phyloP scores from a whole-genome alignment of 2,797 vertebrate genomes.

The Sebastes oblongus region DNA sequence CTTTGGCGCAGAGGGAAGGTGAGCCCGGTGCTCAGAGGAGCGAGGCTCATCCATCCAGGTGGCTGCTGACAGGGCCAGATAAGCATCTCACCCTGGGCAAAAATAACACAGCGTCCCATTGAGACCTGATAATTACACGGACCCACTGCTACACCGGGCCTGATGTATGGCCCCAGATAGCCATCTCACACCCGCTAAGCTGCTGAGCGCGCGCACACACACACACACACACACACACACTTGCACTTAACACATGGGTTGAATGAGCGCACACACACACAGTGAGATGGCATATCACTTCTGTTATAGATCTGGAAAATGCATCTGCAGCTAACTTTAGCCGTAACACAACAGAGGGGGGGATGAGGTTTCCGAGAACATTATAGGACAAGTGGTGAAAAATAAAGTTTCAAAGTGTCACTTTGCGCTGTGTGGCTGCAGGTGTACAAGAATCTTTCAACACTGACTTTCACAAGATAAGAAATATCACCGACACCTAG shows the following conservation, averaged over 20 bases:
- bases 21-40: conserved; percentile 59
- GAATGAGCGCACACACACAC: conserved; percentile 36
- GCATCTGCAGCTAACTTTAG: conserved; percentile 37
- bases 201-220: conserved; percentile 35
- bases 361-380: conserved; percentile 10
- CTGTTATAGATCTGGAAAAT: conserved; percentile 45
- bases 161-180: conserved; percentile 84
- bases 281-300: conserved; percentile 32
- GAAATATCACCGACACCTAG: conserved; percentile 57
- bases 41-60: conserved; percentile 80
- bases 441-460: conserved; percentile 59
- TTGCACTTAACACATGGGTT: conserved; percentile 64
- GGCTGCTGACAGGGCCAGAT: conserved; percentile 81
- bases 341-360: not conserved
- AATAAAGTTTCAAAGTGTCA: conserved; percentile 25
- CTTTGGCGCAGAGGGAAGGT: conserved; percentile 72
- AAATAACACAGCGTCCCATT: conserved; percentile 84
- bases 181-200: conserved; percentile 77
- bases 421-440: not conserved
- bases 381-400: conserved; percentile 4
- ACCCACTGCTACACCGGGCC: conserved; percentile 71
- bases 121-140: conserved; percentile 83
- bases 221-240: conserved; percentile 4
- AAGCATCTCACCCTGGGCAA: conserved; percentile 84
- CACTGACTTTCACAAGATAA: conserved; percentile 64